Evolutionary conservation across 35 echinoderm and acorn worm genomes (phyloP).

Genomic region (Acanthaster planci): DNA sequence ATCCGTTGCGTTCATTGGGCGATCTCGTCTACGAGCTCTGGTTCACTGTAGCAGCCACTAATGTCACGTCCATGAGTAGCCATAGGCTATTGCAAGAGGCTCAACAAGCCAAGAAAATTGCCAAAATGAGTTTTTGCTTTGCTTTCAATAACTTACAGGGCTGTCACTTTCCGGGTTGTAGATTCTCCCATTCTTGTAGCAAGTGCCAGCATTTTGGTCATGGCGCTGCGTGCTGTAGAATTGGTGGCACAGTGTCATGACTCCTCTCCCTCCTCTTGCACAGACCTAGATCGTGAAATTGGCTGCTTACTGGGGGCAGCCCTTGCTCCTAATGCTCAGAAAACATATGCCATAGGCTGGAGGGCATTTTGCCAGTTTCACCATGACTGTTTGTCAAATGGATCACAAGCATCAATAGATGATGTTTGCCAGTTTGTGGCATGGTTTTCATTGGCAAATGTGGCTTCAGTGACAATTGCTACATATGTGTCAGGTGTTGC

Average conservation of each 20-base stretch:
- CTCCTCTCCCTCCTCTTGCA: not conserved
- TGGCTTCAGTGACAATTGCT: not conserved
- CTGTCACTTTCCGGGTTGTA: not conserved
- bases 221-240: too few species aligned
- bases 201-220: not conserved
- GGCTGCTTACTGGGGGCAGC: not conserved
- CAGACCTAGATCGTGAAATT: not conserved
- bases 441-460: not conserved
- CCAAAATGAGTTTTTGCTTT: not conserved
- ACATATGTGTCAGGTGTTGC: slow-evolving; percentile 7
- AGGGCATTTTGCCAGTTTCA: not conserved
- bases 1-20: not conserved
- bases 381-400: too few species aligned
- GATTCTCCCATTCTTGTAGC: not conserved
- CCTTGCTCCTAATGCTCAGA: not conserved
- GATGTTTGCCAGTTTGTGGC: not conserved
- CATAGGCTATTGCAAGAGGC: not conserved
- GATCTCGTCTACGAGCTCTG: not conserved
- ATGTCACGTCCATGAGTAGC: not conserved
- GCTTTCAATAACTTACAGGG: not conserved
- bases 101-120: not conserved
- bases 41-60: not conserved
- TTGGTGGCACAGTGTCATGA: not conserved
- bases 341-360: not conserved
- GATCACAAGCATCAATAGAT: not conserved